phyloP scores from a whole-genome alignment of 1,140 invertebrate species.

The Stegodyphus mimosarum region DNA sequence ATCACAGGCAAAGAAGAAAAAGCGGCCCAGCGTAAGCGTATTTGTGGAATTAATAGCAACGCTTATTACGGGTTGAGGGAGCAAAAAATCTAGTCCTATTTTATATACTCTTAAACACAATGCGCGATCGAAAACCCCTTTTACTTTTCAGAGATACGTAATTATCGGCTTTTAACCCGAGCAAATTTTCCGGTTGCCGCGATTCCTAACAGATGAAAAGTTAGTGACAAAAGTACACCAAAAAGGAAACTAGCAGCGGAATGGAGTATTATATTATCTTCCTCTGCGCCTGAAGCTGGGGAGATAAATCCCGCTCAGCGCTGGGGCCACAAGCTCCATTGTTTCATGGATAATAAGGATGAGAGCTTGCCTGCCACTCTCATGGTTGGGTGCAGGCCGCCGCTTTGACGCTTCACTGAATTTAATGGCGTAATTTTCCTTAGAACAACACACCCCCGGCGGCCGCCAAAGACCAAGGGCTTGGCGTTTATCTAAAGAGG shows the following conservation, averaged over 20 bases:
- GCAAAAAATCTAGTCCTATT: constrained; percentile 1
- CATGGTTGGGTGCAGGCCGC: constrained; percentile 46
- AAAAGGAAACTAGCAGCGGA: constrained; percentile 40
- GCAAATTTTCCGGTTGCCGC: constrained; percentile 43
- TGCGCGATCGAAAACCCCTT: neutral
- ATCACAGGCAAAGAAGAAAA: neutral
- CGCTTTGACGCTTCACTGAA: constrained; percentile 50
- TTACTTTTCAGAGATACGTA: constrained; percentile 43
- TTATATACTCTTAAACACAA: constrained; percentile 19
- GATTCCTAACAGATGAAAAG: constrained; percentile 50
- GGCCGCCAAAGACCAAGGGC: constrained; percentile 34
- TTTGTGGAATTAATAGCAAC: constrained; percentile 9
- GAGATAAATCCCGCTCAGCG: constrained; percentile 38
- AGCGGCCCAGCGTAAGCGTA: neutral
- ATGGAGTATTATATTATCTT: constrained; percentile 48
- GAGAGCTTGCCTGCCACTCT: constrained; percentile 49
- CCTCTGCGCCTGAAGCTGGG: constrained; percentile 32
- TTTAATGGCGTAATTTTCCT: constrained; percentile 59
- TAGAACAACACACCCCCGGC: constrained; percentile 55
- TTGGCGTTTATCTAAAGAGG: constrained; percentile 58
- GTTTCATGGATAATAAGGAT: constrained; percentile 55
- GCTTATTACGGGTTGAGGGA: neutral
- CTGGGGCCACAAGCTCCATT: constrained; percentile 39
- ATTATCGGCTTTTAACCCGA: constrained; percentile 57
- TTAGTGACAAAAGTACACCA: constrained; percentile 51